Evolutionary conservation across 2,797 vertebrate species (phyloP).

Genomic region (Schizopygopsis malacanthus): DNA sequence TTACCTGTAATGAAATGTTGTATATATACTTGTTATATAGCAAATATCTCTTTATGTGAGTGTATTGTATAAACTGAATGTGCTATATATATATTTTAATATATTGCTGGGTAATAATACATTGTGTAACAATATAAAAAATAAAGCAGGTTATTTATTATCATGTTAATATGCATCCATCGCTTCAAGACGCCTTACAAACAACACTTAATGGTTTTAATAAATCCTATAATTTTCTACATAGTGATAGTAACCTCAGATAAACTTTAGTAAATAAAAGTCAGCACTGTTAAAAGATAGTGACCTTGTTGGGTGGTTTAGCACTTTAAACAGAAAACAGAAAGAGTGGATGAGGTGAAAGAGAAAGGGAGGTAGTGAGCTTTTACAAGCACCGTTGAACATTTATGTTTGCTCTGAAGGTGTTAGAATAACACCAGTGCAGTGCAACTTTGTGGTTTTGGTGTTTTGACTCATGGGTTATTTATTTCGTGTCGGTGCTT

Average conservation of each 20-base stretch:
- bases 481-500: constrained; percentile 51
- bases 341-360: constrained; percentile 7
- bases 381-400: constrained; percentile 21
- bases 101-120: not conserved
- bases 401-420: constrained; percentile 44
- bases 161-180: not conserved
- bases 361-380: constrained; percentile 5
- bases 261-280: not conserved
- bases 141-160: not conserved
- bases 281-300: not conserved
- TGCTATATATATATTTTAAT: not conserved
- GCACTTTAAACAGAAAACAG: not conserved
- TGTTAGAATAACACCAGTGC: constrained; percentile 54
- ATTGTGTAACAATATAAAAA: not conserved
- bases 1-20: not conserved
- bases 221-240: not conserved
- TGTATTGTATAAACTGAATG: not conserved
- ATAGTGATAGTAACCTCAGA: not conserved
- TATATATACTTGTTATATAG: not conserved
- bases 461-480: constrained; percentile 41
- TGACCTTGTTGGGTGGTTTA: constrained; percentile 17
- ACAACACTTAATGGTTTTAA: not conserved
- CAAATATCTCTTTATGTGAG: not conserved
- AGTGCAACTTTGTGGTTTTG: constrained; percentile 35
- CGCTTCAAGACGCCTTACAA: not conserved